Conservation (phyloP, 2,797 vertebrate species). For the Sebastes taczanowskii region DNA sequence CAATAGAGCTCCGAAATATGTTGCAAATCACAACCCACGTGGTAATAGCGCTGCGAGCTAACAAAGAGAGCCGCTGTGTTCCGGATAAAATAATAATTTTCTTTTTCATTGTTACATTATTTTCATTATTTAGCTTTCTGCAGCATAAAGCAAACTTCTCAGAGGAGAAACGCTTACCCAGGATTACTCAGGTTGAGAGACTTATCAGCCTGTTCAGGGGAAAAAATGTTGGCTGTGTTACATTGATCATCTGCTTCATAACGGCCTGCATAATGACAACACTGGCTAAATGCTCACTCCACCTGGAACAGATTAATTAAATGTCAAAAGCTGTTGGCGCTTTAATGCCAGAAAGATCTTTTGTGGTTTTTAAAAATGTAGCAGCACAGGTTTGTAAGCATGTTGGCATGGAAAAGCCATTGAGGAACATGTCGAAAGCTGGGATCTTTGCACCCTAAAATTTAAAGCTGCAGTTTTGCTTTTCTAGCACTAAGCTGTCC, state of each 20-base stretch:
- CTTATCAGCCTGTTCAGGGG: constrained; percentile 21
- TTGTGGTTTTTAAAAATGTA: neutral
- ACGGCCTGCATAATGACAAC: neutral
- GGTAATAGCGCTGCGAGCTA: neutral
- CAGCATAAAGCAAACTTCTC: constrained; percentile 44
- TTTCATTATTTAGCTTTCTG: constrained; percentile 26
- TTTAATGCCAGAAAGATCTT: neutral
- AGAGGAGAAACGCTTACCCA: constrained; percentile 26
- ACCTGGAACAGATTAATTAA: neutral
- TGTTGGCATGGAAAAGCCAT: constrained; percentile 18
- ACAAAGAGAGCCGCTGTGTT: constrained; percentile 9
- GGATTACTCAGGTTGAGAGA: constrained; percentile 39
- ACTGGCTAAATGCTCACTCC: neutral
- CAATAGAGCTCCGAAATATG: neutral
- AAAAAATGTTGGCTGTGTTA: constrained; percentile 3
- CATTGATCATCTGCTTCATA: constrained; percentile 13
- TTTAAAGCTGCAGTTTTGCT: constrained; percentile 2
- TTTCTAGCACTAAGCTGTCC: neutral
- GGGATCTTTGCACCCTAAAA: constrained; percentile 14
- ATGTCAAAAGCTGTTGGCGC: neutral
- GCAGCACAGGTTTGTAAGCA: neutral
- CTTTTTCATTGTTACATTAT: constrained; percentile 25
- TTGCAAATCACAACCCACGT: neutral
- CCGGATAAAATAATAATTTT: constrained; percentile 26
- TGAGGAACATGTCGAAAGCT: neutral